Evolutionary conservation across 2,888 invertebrate genomes (phyloP), one percentile per base, ranked within the genome.

Genomic region (Eucera pruinosa): DNA sequence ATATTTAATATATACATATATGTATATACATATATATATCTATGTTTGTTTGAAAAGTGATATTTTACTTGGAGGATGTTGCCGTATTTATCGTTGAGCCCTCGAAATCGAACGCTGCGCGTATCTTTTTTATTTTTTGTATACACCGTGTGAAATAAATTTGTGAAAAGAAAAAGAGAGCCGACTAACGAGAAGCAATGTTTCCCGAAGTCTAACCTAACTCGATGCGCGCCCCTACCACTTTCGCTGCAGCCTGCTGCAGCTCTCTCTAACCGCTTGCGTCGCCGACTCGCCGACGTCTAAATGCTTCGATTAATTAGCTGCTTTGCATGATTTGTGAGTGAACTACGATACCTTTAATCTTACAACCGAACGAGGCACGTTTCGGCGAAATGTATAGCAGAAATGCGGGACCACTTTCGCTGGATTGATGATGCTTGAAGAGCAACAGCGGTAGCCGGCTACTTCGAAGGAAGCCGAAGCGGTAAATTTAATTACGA

Each of bases 401-500:
- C n/a, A n/a, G n/a, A n/a, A n/a, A n/a, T n/a, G n/a, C n/a, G n/a
- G n/a, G n/a, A n/a, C n/a, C n/a, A n/a, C n/a, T n/a, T n/a, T n/a
- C n/a, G n/a, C n/a, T n/a, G n/a, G n/a, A 2, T 33, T 13, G 7
- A n/a, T n/a, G 20, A 6, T 45, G 13, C 15, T 55, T 70, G n/a
- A 23, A 58, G n/a, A 20, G 27, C 4, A 27, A 41, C 25, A 47
- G 9, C 2, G 13, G 23, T 36, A 23, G 60, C 11, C 41, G n/a
- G n/a, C n/a, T 58, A 45, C 66, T 25, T 33, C n/a, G n/a, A n/a
- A n/a, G n/a, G 64, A 43, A 61, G 18, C 39, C 9, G 30, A 80
- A 57, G 72, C 80, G 80, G 62, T 45, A 80, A 73, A 73, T 84
- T 82, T 65, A 68, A 80, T 43, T 70, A 13, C 11, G 68, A 70